A percentile compares a stretch with the other conserved stretches of the same genome.
Conservation (phyloP, 2,797 vertebrate species). For the Setipinna tenuifilis region DNA sequence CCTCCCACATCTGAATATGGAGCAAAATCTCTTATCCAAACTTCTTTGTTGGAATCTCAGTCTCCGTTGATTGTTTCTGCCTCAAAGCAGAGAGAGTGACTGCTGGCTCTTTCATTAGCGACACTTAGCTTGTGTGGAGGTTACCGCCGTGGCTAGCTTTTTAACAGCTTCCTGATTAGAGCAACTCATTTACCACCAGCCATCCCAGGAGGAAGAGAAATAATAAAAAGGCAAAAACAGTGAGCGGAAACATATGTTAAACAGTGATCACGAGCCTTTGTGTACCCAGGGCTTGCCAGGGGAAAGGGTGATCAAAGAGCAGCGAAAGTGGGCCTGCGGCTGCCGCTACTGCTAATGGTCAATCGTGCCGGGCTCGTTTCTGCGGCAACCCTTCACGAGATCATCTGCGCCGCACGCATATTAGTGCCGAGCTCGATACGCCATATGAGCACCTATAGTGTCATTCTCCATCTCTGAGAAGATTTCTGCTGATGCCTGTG, state of each 20-base stretch:
- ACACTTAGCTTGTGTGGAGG: conserved; percentile 37
- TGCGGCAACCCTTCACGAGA: conserved; percentile 37
- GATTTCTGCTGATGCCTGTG: conserved; percentile 28
- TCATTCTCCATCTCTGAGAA: conserved; percentile 38
- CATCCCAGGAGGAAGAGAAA: conserved; percentile 24
- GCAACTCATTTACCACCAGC: conserved; percentile 22
- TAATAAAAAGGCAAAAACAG: neutral
- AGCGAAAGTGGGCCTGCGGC: conserved; percentile 5
- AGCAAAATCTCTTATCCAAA: conserved; percentile 61
- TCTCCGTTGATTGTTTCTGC: conserved; percentile 49
- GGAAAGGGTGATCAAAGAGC: conserved; percentile 41
- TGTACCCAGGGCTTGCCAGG: conserved; percentile 50
- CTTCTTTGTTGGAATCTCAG: conserved; percentile 49
- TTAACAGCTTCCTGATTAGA: conserved; percentile 36
- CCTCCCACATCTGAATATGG: conserved; percentile 58
- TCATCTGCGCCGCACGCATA: conserved; percentile 33
- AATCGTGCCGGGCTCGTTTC: conserved; percentile 43
- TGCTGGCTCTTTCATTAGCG: conserved; percentile 62
- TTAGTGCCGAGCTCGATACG: conserved; percentile 20
- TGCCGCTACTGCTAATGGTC: conserved; percentile 38
- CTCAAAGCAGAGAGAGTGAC: conserved; percentile 40
- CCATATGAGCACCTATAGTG: conserved; percentile 43
- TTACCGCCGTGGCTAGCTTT: conserved; percentile 29
- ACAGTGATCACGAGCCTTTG: neutral
- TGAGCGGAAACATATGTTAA: conserved; percentile 50